These are phyloP conservation scores for Rachycentron canadum DNA, from an alignment of 2,797 vertebrate genomes.

Conservation along the genomic window DNA sequence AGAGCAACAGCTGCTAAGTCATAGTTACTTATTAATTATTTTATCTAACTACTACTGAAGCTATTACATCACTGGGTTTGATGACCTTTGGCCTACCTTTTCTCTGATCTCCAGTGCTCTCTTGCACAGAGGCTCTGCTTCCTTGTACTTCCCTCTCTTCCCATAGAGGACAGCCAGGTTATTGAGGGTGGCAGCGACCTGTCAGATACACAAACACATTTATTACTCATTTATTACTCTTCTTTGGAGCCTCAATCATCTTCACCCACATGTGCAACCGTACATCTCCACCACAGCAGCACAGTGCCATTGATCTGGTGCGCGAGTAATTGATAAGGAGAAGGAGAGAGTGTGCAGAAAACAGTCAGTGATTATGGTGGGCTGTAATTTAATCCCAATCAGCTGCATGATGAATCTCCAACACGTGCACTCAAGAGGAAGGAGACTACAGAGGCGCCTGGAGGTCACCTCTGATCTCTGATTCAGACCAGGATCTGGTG, in stretches of 20 bases:
- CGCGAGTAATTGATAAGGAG: slow-evolving; percentile 23
- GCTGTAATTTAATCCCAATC: slow-evolving; percentile 66
- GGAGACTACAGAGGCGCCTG: slow-evolving; percentile 24
- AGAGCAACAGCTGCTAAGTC: background rate
- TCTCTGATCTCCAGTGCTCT: slow-evolving; percentile 88
- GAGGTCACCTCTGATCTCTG: slow-evolving; percentile 64
- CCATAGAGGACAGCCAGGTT: slow-evolving; percentile 92
- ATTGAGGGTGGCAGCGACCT: slow-evolving; percentile 95
- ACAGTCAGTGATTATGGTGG: slow-evolving; percentile 61
- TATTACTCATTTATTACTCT: background rate
- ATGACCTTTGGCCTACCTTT: slow-evolving; percentile 78
- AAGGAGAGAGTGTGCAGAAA: slow-evolving; percentile 27
- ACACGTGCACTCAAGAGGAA: slow-evolving; percentile 37
- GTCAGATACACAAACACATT: slow-evolving; percentile 51
- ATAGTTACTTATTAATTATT: background rate
- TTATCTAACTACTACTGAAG: background rate
- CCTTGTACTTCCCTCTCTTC: slow-evolving; percentile 93
- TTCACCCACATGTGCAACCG: slow-evolving; percentile 28
- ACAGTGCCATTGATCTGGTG: slow-evolving; percentile 50
- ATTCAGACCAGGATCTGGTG: slow-evolving; percentile 57
- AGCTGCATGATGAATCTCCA: slow-evolving; percentile 39
- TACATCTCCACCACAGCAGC: slow-evolving; percentile 25
- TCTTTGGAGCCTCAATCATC: slow-evolving; percentile 9
- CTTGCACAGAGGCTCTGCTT: slow-evolving; percentile 90
- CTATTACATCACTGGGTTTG: background rate